Base-by-base conservation (phyloP, 1,140 invertebrate genomes). In the Drosophila setifemur region DNA sequence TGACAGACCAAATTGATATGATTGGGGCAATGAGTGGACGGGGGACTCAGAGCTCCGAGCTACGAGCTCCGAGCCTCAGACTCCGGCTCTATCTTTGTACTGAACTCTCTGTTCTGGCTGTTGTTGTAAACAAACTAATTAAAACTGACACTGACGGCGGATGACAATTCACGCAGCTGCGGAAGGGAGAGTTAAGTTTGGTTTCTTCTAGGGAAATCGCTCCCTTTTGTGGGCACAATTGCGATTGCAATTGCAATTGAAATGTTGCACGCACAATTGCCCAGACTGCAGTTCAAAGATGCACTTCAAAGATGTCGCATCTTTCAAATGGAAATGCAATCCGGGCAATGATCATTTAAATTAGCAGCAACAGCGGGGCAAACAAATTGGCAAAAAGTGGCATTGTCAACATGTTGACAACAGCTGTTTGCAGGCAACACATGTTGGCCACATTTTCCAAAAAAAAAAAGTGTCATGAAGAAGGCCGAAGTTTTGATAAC, bases 221-320 rank as follows among this genome's bases (percentile, higher is more conserved):
- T 48, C 48, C 25, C 39, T 37, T 28, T 21, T 53, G 43, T n/a
- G n/a, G n/a, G n/a, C n/a, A n/a, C 31, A 33, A 2, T 37, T 14
- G 14, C 14, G n/a, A n/a, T 67, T 54, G 73, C 74, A 61, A 31
- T 64, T 55, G 42, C 79, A 85, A 85, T 85, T 86, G 81, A 86
- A 85, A 86, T 85, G 79, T 86, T 86, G 75, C 75, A 85, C 71
- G 81, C 81, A 77, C 83, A 85, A 85, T 85, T 85, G 79, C 79
- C 43, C n/a, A 43, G 48, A 55, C 48, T 60, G 52, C 71, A 57
- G 58, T 63, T 72, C 48, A 85, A 85, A 83, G 60, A 35, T 23
- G 42, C 57, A n/a, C n/a, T 63, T 72, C 48, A 85, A 85, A 83
- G 60, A 35, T 23, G 42, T n/a, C n/a, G n/a, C 57, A 12, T 28